Evolutionary conservation across 2,797 vertebrate genomes (phyloP).

Genomic region (Tadarida brasiliensis): DNA sequence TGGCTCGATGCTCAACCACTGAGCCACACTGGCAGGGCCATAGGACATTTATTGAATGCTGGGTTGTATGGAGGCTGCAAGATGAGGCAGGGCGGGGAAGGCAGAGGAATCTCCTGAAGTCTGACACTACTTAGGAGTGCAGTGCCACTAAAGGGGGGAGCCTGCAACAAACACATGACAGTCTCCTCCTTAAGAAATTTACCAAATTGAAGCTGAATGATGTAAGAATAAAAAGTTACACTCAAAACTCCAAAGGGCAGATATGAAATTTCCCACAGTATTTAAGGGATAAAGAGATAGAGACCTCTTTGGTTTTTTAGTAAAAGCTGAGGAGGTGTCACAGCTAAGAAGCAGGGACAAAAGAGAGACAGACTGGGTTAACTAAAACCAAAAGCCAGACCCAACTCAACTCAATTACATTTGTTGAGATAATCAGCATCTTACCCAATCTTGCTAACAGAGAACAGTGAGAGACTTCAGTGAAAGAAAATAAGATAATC

Average conservation of each 20-base stretch:
- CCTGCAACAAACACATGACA: background rate
- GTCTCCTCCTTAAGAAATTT: background rate
- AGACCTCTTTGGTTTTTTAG: background rate
- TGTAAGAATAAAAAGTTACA: background rate
- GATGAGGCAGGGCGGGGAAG: background rate
- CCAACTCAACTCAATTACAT: background rate
- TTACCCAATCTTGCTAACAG: background rate
- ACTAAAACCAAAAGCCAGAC: background rate
- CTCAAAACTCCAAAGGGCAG: background rate
- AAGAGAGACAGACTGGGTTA: background rate
- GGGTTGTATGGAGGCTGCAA: no score
- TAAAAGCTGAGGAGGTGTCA: background rate
- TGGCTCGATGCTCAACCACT: no score
- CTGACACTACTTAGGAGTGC: background rate
- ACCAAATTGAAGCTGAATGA: background rate
- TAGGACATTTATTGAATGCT: background rate
- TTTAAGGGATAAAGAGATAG: background rate
- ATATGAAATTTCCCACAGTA: background rate
- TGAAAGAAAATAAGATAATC: background rate
- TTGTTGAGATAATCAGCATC: background rate
- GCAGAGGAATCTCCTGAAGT: background rate
- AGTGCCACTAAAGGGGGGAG: background rate
- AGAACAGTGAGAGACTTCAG: background rate
- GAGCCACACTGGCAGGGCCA: background rate
- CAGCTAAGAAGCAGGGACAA: background rate